phyloP scores from a whole-genome alignment of 1,140 invertebrate species.

The Drosophila mayri region DNA sequence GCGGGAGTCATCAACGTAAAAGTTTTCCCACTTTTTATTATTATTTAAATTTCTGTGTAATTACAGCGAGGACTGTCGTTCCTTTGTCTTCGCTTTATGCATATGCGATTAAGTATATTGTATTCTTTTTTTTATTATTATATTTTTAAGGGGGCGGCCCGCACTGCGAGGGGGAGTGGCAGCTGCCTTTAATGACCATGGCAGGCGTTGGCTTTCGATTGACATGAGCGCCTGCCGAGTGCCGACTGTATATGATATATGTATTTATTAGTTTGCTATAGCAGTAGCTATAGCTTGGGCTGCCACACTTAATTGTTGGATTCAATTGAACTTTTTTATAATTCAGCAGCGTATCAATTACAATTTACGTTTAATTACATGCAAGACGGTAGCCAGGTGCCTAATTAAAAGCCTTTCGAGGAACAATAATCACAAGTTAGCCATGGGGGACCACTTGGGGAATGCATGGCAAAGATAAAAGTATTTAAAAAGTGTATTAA shows the following conservation, averaged over 20 bases:
- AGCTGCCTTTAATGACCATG: conserved; percentile 55
- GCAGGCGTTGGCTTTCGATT: conserved; percentile 73
- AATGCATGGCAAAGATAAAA: conserved; percentile 1
- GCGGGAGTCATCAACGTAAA: conserved; percentile 50
- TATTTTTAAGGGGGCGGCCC: conserved; percentile 18
- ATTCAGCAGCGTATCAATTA: conserved; percentile 44
- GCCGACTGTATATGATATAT: conserved; percentile 39
- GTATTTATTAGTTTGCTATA: conserved; percentile 50
- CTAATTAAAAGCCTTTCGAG: conserved; percentile 50
- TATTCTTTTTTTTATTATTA: conserved; percentile 28
- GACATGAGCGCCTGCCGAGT: conserved; percentile 68
- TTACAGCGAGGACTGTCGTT: conserved; percentile 56
- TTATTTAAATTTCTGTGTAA: conserved; percentile 77
- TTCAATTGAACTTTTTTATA: conserved; percentile 51
- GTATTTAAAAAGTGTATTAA: background rate
- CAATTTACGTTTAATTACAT: conserved; percentile 53
- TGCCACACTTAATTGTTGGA: conserved; percentile 50
- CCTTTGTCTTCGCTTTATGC: conserved; percentile 69
- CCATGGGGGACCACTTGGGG: conserved; percentile 1
- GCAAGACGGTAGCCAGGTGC: conserved; percentile 42
- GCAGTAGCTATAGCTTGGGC: background rate
- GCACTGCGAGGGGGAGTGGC: background rate
- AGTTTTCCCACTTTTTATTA: conserved; percentile 72
- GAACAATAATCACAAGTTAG: conserved; percentile 41
- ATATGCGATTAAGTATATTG: conserved; percentile 65